Base-by-base conservation (phyloP, 2,888 invertebrate genomes). In the Pammene aurita region DNA sequence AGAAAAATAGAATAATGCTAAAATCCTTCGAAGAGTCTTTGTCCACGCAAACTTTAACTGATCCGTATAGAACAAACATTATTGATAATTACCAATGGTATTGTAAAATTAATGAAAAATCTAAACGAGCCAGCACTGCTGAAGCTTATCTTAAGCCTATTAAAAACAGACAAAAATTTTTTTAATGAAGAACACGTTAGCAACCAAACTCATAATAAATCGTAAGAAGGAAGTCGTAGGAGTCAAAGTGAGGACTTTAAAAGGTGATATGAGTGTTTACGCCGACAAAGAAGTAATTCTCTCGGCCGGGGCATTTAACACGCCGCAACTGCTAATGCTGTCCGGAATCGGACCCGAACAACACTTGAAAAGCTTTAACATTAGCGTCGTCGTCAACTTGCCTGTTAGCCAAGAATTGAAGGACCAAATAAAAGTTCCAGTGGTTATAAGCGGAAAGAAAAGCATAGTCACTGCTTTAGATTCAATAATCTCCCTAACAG, bases 1-100 rank as follows among this genome's bases (percentile, higher is more conserved):
- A 2, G 84, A 85, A 0, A 72, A 80, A 10, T 84, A 85, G 1
- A 92, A 93, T 76, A 72, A 94, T 0, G 75, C 50, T 62, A 11
- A 13, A 42, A 18, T 50, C 66, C 9, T 70, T 55, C 34, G 7
- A 38, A 6, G 42, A 66, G 52, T 62, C 62, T 14, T 6, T 66
- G 14, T 66, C 66, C 10, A 52, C 56, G n/a, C 34, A 44, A 6
- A 62, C 55, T 10, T 13, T 69, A 11, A n/a, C 7, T 13, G 69
- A 69, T 44, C 50, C 54, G 13, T 55, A 61, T 13, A 62, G 50
- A 11, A n/a, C 56, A 9, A 9, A 66, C 16, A 56, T 52, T 26
- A 14, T 16, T n/a, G 70, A 66, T 5, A 66, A 62, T 44, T 62
- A 66, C 14, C 34, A 35, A 38, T 16, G 48, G 6, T 11, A 61